phyloP scores from a whole-genome alignment of 2,888 invertebrate genomes.

The Furcula furcula region DNA sequence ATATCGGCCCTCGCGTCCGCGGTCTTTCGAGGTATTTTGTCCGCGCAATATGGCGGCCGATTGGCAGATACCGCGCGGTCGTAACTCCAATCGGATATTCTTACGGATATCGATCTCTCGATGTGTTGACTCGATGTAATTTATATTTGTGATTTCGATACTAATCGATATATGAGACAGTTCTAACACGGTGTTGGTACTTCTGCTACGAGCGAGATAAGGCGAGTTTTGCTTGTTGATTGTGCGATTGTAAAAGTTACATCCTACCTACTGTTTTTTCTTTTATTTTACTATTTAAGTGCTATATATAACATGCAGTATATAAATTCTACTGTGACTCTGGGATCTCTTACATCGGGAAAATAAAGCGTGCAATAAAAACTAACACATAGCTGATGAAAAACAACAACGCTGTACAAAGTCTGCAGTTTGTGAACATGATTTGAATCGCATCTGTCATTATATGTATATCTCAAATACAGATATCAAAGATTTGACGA shows the following conservation, averaged over 20 bases:
- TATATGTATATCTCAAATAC: too few species aligned
- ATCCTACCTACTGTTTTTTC: too few species aligned
- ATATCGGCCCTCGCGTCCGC: conserved; percentile 40
- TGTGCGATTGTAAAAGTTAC: not conserved
- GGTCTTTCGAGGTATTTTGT: conserved; percentile 32
- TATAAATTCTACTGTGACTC: too few species aligned
- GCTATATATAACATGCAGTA: too few species aligned
- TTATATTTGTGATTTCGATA: conserved; percentile 55
- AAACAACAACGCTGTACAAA: too few species aligned
- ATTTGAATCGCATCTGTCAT: too few species aligned
- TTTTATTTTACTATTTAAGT: too few species aligned
- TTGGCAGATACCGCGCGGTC: conserved; percentile 23
- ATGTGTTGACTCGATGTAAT: conserved; percentile 45
- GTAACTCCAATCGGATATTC: conserved; percentile 47
- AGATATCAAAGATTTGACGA: too few species aligned
- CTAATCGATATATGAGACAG: conserved; percentile 57
- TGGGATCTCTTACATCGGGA: too few species aligned
- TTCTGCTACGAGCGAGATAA: conserved; percentile 19
- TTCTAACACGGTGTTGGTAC: conserved; percentile 39
- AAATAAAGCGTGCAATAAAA: too few species aligned
- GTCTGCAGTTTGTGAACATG: too few species aligned
- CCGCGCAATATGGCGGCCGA: conserved; percentile 39
- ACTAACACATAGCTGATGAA: too few species aligned
- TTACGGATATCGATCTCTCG: conserved; percentile 54
- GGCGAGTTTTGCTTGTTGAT: conserved; percentile 2